Conservation (phyloP, 2,113 vertebrate species). For the Corythornis vintsioides region DNA sequence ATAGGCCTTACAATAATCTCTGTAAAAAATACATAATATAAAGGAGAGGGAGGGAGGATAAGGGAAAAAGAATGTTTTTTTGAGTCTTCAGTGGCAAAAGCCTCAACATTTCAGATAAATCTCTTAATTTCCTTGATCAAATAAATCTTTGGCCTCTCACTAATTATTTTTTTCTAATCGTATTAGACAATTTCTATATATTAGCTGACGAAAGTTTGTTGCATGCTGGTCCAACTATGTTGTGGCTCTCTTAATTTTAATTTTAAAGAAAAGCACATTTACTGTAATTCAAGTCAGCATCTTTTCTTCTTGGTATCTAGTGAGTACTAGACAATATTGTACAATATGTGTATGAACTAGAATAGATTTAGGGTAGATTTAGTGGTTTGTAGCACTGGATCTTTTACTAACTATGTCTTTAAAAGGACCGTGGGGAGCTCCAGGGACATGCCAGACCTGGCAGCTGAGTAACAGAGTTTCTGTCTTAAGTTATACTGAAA, state of each 20-base stretch:
- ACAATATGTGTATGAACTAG: conserved; percentile 72
- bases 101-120: conserved; percentile 47
- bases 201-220: conserved; percentile 65
- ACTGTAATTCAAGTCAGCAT: conserved; percentile 62
- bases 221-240: conserved; percentile 73
- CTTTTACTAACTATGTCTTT: conserved; percentile 68
- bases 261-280: conserved; percentile 72
- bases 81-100: conserved; percentile 55
- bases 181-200: conserved; percentile 65
- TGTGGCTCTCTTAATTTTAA: conserved; percentile 47
- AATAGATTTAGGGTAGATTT: conserved; percentile 76
- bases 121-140: conserved; percentile 47
- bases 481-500: not conserved
- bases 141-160: conserved; percentile 55
- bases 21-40: conserved; percentile 46
- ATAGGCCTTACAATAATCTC: conserved; percentile 60
- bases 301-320: conserved; percentile 72
- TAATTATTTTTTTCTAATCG: conserved; percentile 62
- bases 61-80: conserved; percentile 41
- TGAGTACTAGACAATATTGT: conserved; percentile 72
- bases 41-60: conserved; percentile 1
- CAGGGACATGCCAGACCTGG: conserved; percentile 42
- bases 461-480: conserved; percentile 20
- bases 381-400: conserved; percentile 72
- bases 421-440: conserved; percentile 41